Evolutionary conservation across 2,797 vertebrate genomes (phyloP), one percentile per base, ranked within the genome.

Genomic region (Hydrolagus colliei): DNA sequence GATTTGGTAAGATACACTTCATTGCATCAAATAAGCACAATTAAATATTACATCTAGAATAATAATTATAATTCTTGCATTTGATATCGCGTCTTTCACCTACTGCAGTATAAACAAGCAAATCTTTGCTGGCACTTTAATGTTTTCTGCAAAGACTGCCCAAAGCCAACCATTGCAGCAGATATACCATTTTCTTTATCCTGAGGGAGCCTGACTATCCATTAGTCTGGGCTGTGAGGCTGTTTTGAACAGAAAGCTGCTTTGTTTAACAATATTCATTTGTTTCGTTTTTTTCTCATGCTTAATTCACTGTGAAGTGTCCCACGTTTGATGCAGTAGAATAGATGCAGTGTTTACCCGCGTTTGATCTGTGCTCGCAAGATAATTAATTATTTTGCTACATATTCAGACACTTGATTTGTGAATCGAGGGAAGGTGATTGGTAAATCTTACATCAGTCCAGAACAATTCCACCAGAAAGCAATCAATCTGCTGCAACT

Each of bases 391-490:
- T 27, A 7, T 2, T 63, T 79, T 63, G 22, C 59, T 79, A 27
- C 61, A 79, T 79, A n/a, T 59, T 2, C 32, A 14, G 67, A 32
- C 65, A 82, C 68, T 82, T 41, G 27, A 68, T 82, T 82, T 67
- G 14, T 75, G 35, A 1, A 72, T 59, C 59, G 18, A 59, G 41
- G 16, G 52, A 3, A 52, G 6, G 41, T 52, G 41, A 52, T 52
- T 52, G 41, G 41, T 3, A 6, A 52, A 52, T 52, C 41, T 52
- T 3, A 6, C 6, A 1, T 52, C 41, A 52, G 41, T 52, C 41
- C 41, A 52, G 6, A 52, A 52, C 41, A 52, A 52, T 52, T 52
- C 41, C 41, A 52, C 1, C 41, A 52, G 41, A 52, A 52, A 52
- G 41, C 41, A 52, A 52, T 52, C 41, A 52, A 52, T 52, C 41